Percentiles rank a stretch among this genome's conserved stretches.
Conservation (phyloP, 1,140 invertebrate species). For the Carcinoscorpius rotundicauda region DNA sequence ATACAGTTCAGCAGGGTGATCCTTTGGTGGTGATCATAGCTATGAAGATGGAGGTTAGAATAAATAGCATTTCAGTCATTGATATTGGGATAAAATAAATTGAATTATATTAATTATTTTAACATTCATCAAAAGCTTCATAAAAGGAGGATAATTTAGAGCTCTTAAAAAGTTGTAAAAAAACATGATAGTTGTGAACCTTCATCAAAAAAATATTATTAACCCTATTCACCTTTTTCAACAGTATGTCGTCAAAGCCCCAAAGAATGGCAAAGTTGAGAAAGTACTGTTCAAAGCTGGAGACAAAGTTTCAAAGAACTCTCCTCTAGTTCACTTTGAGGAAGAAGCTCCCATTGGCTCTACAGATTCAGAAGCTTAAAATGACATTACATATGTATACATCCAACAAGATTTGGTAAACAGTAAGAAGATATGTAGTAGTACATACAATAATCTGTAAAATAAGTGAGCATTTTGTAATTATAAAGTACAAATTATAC, state of each 20-base stretch:
- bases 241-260: constrained; percentile 70
- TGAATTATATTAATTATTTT: constrained; percentile 1
- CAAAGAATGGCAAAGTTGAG: constrained; percentile 57
- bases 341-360: too few relatives aligned
- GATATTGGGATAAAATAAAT: neutral
- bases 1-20: constrained; percentile 66
- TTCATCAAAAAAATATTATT: neutral
- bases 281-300: constrained; percentile 58
- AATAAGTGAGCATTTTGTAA: too few relatives aligned
- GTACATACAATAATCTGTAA: too few relatives aligned
- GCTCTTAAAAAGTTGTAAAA: neutral
- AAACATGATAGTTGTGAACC: neutral
- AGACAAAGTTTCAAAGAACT: constrained; percentile 69
- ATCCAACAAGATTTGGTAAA: too few relatives aligned
- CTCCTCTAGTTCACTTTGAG: constrained; percentile 41
- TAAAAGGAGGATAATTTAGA: constrained; percentile 1
- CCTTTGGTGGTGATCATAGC: constrained; percentile 82
- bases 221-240: constrained; percentile 26
- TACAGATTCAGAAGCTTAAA: too few relatives aligned
- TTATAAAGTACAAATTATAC: too few relatives aligned
- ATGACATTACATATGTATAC: too few relatives aligned
- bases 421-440: too few relatives aligned
- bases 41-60: constrained; percentile 96
- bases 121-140: neutral
- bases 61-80: neutral